Base-by-base conservation (phyloP, 2,113 vertebrate species). In the Sakesphorus luctuosus region DNA sequence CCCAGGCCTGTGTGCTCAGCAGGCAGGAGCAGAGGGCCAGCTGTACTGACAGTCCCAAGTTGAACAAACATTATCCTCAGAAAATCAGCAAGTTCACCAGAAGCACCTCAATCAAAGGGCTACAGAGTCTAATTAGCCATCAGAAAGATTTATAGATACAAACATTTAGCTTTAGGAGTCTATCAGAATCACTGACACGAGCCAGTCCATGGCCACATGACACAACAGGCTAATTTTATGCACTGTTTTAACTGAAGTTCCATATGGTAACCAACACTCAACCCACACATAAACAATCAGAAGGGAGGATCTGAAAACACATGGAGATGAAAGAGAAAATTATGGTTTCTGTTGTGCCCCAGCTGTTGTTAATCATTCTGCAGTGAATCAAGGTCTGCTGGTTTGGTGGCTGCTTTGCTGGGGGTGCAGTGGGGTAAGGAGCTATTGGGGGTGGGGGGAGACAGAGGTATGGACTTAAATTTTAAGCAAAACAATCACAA, bases 251-350 rank as follows among this genome's bases (percentile, higher is more conserved):
- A 63, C 24, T 78, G 8, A 75, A 82, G 23, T 56, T 74, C 31
- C 38, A 9, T n/a, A 61, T 66, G 36, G 28, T 66, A 90, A 83
- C n/a, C 49, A 89, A 74, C 50, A 80, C 20, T 79, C 35, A 80
- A n/a, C 11, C 38, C 28, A 10, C 23, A 73, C 8, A 63, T 10
- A 91, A 92, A 85, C 73, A 79, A 74, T 33, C 20, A 83, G n/a
- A 80, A 92, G 14, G 36, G 13, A 91, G 38, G 43, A 81, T 69
- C 46, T 76, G 25, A 77, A 85, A 80, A 85, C 43, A 79, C 33
- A 83, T 6, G 35, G 65, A 79, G 68, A 89, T 74, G 21, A 89
- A 89, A 90, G 61, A 44, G 14, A 69, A 84, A 87, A 72, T 23
- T 2, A 74, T 53, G 25, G 21, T 68, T 96, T 92, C 28, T 71